Evolutionary conservation across 2,113 vertebrate genomes (phyloP).

Genomic region (Nesogale talazaci): DNA sequence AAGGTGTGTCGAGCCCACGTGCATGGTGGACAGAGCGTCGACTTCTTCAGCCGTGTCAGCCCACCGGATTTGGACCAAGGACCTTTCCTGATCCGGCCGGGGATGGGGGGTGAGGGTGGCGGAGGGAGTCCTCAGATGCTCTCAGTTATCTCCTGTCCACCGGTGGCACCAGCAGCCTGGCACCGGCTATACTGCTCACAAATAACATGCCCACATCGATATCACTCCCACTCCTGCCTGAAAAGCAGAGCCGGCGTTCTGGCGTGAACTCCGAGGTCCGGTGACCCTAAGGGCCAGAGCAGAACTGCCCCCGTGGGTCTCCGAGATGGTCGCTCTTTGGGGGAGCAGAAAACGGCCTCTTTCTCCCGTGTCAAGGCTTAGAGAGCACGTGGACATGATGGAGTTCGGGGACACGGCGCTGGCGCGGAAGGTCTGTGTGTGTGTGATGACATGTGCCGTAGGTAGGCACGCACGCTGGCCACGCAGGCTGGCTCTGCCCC

Average conservation of each 20-base stretch:
- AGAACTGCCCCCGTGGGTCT: too few relatives aligned
- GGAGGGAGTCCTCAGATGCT: neutral
- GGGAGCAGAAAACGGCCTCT: too few relatives aligned
- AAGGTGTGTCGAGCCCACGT: neutral
- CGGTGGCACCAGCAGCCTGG: fast-evolving
- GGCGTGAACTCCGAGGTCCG: too few relatives aligned
- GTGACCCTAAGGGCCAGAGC: too few relatives aligned
- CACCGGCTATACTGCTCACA: neutral
- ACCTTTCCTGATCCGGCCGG: neutral
- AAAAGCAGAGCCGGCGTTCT: too few relatives aligned
- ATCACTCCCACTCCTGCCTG: too few relatives aligned
- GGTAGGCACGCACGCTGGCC: too few relatives aligned
- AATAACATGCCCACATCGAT: neutral
- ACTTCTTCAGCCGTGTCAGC: fast-evolving
- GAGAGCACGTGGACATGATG: neutral
- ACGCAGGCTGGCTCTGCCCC: neutral
- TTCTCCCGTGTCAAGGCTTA: too few relatives aligned
- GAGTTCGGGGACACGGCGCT: neutral
- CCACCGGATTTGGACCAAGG: neutral
- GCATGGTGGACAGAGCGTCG: neutral
- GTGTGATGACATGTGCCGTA: neutral
- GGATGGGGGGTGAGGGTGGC: fast-evolving
- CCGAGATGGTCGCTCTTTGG: too few relatives aligned
- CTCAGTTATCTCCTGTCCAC: neutral
- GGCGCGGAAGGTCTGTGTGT: neutral